phyloP scores from a whole-genome alignment of 1,140 invertebrate genomes.

The Bombus terrestris region DNA sequence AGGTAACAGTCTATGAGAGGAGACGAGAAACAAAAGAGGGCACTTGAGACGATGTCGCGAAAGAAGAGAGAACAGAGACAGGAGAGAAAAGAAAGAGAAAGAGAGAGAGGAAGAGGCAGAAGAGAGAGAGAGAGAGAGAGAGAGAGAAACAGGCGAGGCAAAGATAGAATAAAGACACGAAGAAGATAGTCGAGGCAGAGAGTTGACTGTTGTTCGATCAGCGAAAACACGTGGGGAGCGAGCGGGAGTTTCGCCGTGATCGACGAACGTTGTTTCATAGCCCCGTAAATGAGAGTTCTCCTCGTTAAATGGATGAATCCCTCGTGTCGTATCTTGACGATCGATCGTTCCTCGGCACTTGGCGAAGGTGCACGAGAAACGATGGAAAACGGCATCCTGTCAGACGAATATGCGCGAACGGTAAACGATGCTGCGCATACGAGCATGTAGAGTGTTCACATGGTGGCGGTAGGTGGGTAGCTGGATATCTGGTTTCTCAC shows the following conservation, averaged over 20 bases:
- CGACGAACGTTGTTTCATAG: conserved; percentile 16
- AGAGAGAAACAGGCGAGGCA: neutral
- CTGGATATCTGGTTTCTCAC: neutral
- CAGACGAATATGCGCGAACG: conserved; percentile 30
- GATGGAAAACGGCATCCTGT: conserved; percentile 28
- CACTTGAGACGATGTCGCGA: conserved; percentile 22
- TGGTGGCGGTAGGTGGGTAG: conserved; percentile 9
- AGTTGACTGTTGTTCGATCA: conserved; percentile 36
- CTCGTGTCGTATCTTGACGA: conserved; percentile 23
- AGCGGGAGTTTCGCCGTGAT: conserved; percentile 30
- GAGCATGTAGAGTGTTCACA: conserved; percentile 19
- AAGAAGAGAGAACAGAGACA: conserved; percentile 6
- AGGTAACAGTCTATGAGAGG: neutral
- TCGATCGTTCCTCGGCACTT: conserved; percentile 12
- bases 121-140: neutral
- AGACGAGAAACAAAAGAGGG: neutral
- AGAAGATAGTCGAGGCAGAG: neutral
- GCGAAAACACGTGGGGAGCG: conserved; percentile 59
- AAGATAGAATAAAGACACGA: conserved; percentile 38
- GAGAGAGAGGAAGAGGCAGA: neutral
- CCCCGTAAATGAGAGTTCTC: neutral
- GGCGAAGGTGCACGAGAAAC: conserved; percentile 3
- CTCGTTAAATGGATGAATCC: neutral
- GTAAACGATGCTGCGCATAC: conserved; percentile 33
- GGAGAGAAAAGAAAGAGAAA: conserved; percentile 18